A percentile compares a stretch with the other conserved stretches of the same genome.
Conservation (phyloP, 2,797 vertebrate species). For the Vespertilio murinus region DNA sequence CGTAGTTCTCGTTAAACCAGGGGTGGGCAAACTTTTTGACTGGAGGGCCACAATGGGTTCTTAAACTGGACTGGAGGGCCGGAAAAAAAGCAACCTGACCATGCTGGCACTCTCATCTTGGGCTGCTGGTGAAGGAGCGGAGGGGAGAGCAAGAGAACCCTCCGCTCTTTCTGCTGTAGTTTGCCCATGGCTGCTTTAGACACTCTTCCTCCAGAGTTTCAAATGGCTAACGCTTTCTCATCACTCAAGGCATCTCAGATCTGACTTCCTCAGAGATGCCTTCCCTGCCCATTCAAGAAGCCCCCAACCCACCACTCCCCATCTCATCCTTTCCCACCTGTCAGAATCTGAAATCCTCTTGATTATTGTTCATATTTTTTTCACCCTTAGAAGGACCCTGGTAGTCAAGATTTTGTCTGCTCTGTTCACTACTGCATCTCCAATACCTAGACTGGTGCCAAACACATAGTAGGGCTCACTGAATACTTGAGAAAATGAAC, state of each 20-base stretch:
- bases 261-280: neutral
- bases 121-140: no score
- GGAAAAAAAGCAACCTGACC: no score
- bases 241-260: neutral
- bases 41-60: no score
- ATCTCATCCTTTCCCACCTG: neutral
- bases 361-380: neutral
- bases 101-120: no score
- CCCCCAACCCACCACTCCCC: neutral
- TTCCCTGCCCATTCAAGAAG: neutral
- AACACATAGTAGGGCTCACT: neutral
- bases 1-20: neutral
- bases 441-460: neutral
- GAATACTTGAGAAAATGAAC: neutral
- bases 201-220: neutral
- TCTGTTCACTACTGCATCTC: neutral
- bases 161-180: no score
- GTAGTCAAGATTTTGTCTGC: neutral
- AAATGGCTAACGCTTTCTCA: no score
- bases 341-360: neutral
- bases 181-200: no score
- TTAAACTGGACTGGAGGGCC: no score
- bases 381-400: neutral
- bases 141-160: no score
- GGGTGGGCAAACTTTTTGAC: no score